Conservation (phyloP, 2,888 invertebrate species). For the Microctonus brassicae region DNA sequence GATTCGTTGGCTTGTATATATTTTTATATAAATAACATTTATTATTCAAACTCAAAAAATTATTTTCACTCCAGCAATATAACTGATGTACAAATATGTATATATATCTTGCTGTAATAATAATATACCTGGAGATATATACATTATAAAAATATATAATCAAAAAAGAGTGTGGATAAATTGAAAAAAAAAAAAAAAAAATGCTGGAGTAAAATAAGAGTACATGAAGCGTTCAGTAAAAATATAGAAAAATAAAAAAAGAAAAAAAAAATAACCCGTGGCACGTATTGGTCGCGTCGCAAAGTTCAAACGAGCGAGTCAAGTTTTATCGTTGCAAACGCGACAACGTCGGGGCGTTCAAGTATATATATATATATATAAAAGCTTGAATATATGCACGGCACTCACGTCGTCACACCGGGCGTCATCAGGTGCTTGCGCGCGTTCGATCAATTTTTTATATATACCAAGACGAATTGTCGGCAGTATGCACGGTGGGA, state of each 20-base stretch:
- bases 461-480: slow-evolving; percentile 28
- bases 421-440: slow-evolving; percentile 19
- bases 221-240: not conserved
- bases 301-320: slow-evolving; percentile 35
- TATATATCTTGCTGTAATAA: too few relatives aligned
- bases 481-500: not conserved
- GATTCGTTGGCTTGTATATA: too few relatives aligned
- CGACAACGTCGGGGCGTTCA: slow-evolving; percentile 16
- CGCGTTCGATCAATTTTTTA: slow-evolving; percentile 38
- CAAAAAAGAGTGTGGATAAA: not conserved
- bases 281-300: slow-evolving; percentile 32
- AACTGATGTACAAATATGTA: too few relatives aligned
- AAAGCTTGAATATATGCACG: slow-evolving; percentile 29
- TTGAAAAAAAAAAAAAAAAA: not conserved
- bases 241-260: slow-evolving; percentile 20
- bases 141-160: not conserved
- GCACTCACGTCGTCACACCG: not conserved
- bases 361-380: too few relatives aligned
- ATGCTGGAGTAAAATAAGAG: not conserved
- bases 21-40: too few relatives aligned
- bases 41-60: too few relatives aligned
- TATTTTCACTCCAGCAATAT: too few relatives aligned
- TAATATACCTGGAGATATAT: too few relatives aligned
- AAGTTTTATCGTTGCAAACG: slow-evolving; percentile 33
- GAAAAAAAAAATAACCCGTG: slow-evolving; percentile 25